These are phyloP conservation scores for Patiria miniata DNA, from an alignment of 35 echinoderm and acorn worm species.

Conservation along the genomic window DNA sequence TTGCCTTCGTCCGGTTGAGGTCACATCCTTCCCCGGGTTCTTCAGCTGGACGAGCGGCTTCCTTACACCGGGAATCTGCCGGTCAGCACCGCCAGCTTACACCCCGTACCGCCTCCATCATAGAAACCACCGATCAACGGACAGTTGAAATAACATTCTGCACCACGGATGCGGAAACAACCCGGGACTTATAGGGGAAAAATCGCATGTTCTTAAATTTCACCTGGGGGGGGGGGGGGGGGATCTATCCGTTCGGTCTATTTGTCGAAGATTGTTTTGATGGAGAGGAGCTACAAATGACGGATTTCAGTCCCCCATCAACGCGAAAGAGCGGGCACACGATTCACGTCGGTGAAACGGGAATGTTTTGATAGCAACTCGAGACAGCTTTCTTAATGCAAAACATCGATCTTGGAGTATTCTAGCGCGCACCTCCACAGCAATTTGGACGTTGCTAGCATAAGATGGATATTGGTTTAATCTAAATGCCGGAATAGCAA, in stretches of 20 bases:
- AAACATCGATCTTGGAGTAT: background rate
- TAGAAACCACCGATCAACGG: constrained; percentile 7
- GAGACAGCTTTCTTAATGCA: background rate
- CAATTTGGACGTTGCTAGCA: too few species aligned
- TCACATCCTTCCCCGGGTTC: background rate
- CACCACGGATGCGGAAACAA: constrained; percentile 13
- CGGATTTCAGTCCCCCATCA: background rate
- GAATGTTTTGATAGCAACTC: constrained; percentile 2
- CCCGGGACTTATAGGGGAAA: background rate
- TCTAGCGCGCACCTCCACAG: background rate
- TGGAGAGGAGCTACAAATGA: background rate
- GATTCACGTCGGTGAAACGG: too few species aligned
- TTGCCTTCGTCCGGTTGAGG: constrained; percentile 60
- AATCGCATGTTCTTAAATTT: background rate
- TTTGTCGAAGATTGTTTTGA: background rate
- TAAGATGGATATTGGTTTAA: too few species aligned
- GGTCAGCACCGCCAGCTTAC: background rate
- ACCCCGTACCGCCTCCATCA: background rate
- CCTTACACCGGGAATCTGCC: background rate
- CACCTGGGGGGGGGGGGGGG: background rate
- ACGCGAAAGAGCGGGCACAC: background rate
- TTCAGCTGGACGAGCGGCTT: background rate
- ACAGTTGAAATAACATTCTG: constrained; percentile 50
- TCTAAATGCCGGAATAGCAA: too few species aligned
- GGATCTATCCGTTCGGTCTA: background rate